Evolutionary conservation across 2,797 vertebrate species (phyloP).

Genomic region (Mus spretus): DNA sequence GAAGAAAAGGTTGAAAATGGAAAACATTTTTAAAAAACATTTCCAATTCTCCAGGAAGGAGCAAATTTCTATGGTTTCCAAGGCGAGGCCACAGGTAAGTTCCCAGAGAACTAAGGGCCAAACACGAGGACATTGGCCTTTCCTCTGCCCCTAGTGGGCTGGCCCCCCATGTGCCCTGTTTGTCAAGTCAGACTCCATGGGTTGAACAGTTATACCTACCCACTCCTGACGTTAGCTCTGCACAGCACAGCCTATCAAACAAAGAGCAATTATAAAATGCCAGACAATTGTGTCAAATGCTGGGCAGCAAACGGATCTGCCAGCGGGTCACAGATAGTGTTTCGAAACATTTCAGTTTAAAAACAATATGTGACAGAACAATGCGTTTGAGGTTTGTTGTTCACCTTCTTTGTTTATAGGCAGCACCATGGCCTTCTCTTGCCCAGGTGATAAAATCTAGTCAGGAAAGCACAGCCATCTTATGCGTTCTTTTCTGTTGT

Average conservation of each 20-base stretch:
- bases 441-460: not conserved
- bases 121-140: not conserved
- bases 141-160: not conserved
- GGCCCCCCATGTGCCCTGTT: no score
- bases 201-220: not conserved
- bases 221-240: not conserved
- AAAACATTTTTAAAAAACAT: not conserved
- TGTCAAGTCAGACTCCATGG: not conserved
- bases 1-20: not conserved
- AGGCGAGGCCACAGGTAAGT: not conserved
- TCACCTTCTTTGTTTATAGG: not conserved
- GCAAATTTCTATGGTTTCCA: not conserved
- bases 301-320: not conserved
- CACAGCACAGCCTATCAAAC: no score
- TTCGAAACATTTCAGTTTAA: conserved; percentile 34
- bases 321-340: not conserved
- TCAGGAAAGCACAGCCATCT: not conserved
- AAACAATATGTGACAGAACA: not conserved
- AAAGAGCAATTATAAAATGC: not conserved
- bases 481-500: not conserved
- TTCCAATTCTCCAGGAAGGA: not conserved
- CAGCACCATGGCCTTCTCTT: not conserved
- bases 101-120: not conserved
- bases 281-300: not conserved
- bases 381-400: not conserved